phyloP scores from a whole-genome alignment of 2,888 invertebrate genomes.

The Cephus sareptanus region DNA sequence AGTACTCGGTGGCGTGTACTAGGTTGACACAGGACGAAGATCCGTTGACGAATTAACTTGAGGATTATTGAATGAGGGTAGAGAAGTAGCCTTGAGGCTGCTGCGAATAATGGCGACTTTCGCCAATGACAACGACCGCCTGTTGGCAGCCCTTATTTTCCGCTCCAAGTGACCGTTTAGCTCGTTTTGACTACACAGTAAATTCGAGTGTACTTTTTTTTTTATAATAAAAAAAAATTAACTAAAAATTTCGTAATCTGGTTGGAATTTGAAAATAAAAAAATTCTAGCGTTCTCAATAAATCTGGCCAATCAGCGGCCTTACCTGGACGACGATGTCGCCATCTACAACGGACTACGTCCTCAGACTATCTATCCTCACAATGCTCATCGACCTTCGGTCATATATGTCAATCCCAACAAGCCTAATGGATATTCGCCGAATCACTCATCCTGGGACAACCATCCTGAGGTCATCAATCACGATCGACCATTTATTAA shows the following conservation, averaged over 20 bases:
- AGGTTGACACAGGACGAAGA: too few species aligned
- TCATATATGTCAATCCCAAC: slow-evolving; percentile 27
- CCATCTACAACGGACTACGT: slow-evolving; percentile 50
- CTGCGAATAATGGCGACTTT: too few species aligned
- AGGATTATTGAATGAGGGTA: too few species aligned
- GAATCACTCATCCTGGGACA: slow-evolving; percentile 38
- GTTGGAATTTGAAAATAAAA: background rate
- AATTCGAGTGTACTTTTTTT: too few species aligned
- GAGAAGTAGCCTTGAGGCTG: too few species aligned
- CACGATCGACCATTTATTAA: slow-evolving; percentile 39
- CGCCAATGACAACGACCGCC: too few species aligned
- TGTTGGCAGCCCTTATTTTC: too few species aligned
- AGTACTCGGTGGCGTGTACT: too few species aligned
- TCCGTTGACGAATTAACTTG: too few species aligned
- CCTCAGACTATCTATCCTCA: slow-evolving; percentile 9
- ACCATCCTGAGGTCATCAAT: slow-evolving; percentile 42
- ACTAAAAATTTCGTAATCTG: background rate
- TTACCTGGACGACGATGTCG: slow-evolving; percentile 68
- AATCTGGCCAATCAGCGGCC: slow-evolving; percentile 60
- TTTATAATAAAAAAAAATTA: background rate
- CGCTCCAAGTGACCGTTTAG: too few species aligned
- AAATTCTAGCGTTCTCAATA: slow-evolving; percentile 55
- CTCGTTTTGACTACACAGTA: too few species aligned
- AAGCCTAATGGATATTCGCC: slow-evolving; percentile 34
- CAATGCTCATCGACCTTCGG: slow-evolving; percentile 36